Base-by-base conservation (phyloP, 2,797 vertebrate genomes). In the Gadopsis bispinosus region DNA sequence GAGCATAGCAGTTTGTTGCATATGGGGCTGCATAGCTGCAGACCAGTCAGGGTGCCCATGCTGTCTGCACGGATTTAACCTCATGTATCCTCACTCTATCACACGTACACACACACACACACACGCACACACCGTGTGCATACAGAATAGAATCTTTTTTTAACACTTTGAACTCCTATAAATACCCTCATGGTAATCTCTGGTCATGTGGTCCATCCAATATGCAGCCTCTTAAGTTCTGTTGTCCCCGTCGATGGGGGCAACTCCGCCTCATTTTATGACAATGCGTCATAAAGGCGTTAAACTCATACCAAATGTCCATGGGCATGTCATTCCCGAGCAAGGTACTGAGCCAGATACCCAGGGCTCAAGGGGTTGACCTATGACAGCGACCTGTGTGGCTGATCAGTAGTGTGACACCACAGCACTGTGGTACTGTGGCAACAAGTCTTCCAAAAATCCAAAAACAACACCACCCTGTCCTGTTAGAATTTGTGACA, bases 61-160 rank as follows among this genome's bases (percentile, higher is more conserved):
- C n/a, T n/a, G n/a, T n/a, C n/a, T n/a, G n/a, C 20, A 35, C 5
- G 61, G 84, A 77, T 85, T 88, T 87, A 88, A 77, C 88, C 87
- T 91, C 60, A 58, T 61, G 67, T 68, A 79, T 75, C 80, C 70
- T 66, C 41, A 29, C 62, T 63, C 13, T 33, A 60, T 76, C 63
- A 43, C 53, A 66, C 39, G 1, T 1, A 41, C 12, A 41, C 39
- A 43, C 69, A 41, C 39, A 29, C 68, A 39, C 16, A 33, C 47
- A 37, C 11, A 48, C 35, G 59, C 47, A 55, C 19, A 50, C 56
- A 22, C 5, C 12, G 5, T 56, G 2, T 62, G 16, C 50, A 43
- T 37, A 20, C 7, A 20, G 9, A 61, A 33, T 0, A 69, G 1
- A 45, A 47, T 47, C 26, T 58, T 77, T 39, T n/a, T n/a, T n/a